Percentiles rank a stretch among this genome's conserved stretches.
These are phyloP conservation scores for Calvadosia cruxmelitensis DNA, from an alignment of 30 jellyfish, hydroid and myxozoan species.

Conservation along the genomic window DNA sequence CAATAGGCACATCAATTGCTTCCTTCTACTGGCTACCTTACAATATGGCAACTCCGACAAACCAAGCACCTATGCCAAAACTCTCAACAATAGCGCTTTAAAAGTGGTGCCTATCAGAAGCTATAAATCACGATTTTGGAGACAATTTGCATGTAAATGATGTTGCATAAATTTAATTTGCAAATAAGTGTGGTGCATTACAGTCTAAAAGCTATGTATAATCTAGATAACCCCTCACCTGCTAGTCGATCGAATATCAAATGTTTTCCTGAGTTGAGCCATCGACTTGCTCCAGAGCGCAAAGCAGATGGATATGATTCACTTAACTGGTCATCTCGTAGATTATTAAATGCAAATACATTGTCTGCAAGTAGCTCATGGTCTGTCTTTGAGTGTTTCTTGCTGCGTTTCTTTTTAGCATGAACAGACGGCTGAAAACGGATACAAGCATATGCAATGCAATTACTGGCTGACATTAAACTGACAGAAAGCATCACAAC, in stretches of 20 bases:
- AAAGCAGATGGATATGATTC: not conserved
- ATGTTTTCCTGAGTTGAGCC: too few relatives aligned
- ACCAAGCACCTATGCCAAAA: not conserved
- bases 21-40: too few relatives aligned
- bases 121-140: too few relatives aligned
- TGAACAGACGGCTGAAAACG: not conserved
- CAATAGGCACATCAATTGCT: too few relatives aligned
- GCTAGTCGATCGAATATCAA: not conserved
- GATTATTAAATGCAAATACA: too few relatives aligned
- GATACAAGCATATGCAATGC: not conserved
- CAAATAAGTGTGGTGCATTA: too few relatives aligned
- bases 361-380: not conserved
- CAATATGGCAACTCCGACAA: not conserved
- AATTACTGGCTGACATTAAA: too few relatives aligned
- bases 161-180: too few relatives aligned
- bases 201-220: not conserved
- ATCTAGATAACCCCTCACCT: not conserved
- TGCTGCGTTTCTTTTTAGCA: not conserved
- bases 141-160: too few relatives aligned
- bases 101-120: too few relatives aligned
- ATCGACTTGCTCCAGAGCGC: too few relatives aligned
- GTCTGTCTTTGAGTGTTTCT: not conserved
- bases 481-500: too few relatives aligned
- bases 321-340: not conserved
- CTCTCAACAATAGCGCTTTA: not conserved